These are phyloP conservation scores for Linnaemya tessellans DNA, from an alignment of 2,888 invertebrate species.

Conservation along the genomic window DNA sequence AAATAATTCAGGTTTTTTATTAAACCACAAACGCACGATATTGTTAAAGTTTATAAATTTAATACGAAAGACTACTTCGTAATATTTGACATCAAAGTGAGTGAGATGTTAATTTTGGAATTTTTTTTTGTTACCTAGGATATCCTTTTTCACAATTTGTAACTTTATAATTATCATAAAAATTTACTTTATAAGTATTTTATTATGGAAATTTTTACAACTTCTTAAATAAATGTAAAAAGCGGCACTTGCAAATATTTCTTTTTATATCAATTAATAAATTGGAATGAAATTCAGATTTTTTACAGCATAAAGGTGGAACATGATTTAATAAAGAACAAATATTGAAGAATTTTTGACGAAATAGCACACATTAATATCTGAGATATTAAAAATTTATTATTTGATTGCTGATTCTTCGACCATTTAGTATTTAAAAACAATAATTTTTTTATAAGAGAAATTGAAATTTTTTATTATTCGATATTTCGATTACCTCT, in stretches of 20 bases:
- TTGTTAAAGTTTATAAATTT: conserved; percentile 47
- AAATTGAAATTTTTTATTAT: no score
- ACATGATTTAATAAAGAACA: not conserved
- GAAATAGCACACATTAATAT: no score
- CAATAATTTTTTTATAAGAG: no score
- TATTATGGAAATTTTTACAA: conserved; percentile 38
- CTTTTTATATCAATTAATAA: not conserved
- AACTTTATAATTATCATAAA: conserved; percentile 62
- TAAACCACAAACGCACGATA: not conserved
- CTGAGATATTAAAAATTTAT: no score
- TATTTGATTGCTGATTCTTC: no score
- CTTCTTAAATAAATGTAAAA: not conserved
- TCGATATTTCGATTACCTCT: no score
- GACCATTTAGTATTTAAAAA: no score
- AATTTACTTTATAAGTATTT: not conserved
- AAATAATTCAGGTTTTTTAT: conserved; percentile 26
- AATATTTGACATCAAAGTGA: conserved; percentile 21
- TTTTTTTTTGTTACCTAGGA: conserved; percentile 48
- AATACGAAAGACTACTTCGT: not conserved
- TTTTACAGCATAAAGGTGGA: no score
- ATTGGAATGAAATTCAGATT: no score
- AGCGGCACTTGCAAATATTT: not conserved
- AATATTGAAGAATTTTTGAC: not conserved
- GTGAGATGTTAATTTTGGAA: not conserved
- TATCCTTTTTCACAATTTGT: conserved; percentile 33